Evolutionary conservation across 2,113 vertebrate genomes (phyloP).

Genomic region (Osmerus mordax): DNA sequence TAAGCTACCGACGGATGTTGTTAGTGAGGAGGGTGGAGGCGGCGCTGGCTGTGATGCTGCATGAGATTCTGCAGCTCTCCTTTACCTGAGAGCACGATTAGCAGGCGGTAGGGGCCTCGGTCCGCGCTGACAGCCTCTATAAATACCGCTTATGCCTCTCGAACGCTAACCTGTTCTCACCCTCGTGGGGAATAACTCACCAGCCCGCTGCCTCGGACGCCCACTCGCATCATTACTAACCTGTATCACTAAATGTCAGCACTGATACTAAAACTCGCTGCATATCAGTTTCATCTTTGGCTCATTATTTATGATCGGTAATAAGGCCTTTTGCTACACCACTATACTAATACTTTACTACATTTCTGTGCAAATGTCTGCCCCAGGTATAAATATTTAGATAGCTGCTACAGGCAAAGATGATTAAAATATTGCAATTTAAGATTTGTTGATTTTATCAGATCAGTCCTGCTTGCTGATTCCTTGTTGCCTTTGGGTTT

Average conservation of each 20-base stretch:
- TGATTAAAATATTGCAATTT: too few species aligned
- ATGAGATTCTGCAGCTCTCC: conserved; percentile 28
- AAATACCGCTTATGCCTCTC: conserved; percentile 55
- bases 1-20: conserved; percentile 48
- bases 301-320: background rate
- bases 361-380: too few species aligned
- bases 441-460: too few species aligned
- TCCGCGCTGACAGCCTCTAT: conserved; percentile 63
- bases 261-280: conserved; percentile 5
- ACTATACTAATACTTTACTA: too few species aligned
- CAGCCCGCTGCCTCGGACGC: conserved; percentile 17
- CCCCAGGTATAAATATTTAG: too few species aligned
- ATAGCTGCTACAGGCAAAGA: too few species aligned
- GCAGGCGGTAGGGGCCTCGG: conserved; percentile 28
- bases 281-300: background rate
- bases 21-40: conserved; percentile 29
- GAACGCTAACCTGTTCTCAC: conserved; percentile 54
- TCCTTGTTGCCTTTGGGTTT: too few species aligned
- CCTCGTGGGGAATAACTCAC: conserved; percentile 26
- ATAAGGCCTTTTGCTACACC: too few species aligned
- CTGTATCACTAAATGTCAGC: conserved; percentile 13
- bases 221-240: conserved; percentile 23
- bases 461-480: too few species aligned
- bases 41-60: conserved; percentile 19
- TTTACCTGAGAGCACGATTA: conserved; percentile 66